Evolutionary conservation across 1,140 invertebrate genomes (phyloP).

Genomic region (Scaptodrosophila lebanonensis): DNA sequence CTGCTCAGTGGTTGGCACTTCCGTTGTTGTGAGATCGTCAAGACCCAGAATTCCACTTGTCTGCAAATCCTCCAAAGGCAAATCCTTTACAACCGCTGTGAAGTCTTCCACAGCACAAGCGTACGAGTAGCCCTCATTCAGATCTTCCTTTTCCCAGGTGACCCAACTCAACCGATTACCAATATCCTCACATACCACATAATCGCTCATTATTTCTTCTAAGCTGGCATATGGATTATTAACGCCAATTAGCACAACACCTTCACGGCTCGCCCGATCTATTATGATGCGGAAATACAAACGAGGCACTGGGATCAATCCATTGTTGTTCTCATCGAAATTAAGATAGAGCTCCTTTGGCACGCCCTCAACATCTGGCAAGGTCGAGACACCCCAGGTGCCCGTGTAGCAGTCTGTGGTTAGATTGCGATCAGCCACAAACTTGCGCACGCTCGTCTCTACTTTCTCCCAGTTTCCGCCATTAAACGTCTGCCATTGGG

Average conservation of each 20-base stretch:
- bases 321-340: constrained; percentile 73
- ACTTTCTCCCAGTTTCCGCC: constrained; percentile 81
- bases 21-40: constrained; percentile 24
- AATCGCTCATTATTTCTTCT: constrained; percentile 66
- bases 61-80: constrained; percentile 60
- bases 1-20: neutral
- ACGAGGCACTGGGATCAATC: constrained; percentile 79
- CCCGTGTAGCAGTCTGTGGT: constrained; percentile 81
- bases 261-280: constrained; percentile 75
- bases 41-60: constrained; percentile 63
- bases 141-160: constrained; percentile 77
- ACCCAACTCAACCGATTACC: constrained; percentile 78
- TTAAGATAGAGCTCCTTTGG: constrained; percentile 78
- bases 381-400: constrained; percentile 78
- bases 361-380: constrained; percentile 78
- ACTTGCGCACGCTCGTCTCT: constrained; percentile 77
- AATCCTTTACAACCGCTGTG: constrained; percentile 77
- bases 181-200: constrained; percentile 79
- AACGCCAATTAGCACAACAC: constrained; percentile 79
- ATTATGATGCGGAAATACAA: constrained; percentile 81
- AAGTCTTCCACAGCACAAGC: constrained; percentile 83
- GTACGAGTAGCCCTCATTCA: constrained; percentile 81
- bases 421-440: constrained; percentile 59
- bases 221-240: constrained; percentile 80
- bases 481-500: constrained; percentile 83